phyloP scores from a whole-genome alignment of 2,888 invertebrate species.

The Prosopocoilus inquinatus region DNA sequence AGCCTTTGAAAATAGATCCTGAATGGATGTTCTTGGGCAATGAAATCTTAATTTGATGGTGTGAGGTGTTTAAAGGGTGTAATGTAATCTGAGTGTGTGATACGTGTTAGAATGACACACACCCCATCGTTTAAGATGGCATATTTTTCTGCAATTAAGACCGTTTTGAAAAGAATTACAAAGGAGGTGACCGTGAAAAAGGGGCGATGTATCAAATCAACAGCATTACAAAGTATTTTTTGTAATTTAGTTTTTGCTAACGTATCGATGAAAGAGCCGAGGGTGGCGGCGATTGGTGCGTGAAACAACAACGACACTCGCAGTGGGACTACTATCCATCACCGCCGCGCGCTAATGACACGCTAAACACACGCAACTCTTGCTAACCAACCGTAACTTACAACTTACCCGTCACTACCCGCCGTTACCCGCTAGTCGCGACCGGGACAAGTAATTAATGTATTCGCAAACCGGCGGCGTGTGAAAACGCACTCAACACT shows the following conservation, averaged over 20 bases:
- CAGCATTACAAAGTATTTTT: slow-evolving; percentile 10
- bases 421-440: slow-evolving; percentile 30
- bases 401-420: slow-evolving; percentile 9
- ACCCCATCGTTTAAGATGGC: too few species aligned
- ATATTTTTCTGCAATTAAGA: too few species aligned
- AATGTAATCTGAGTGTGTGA: too few species aligned
- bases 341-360: slow-evolving; percentile 48
- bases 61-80: too few species aligned
- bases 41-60: too few species aligned
- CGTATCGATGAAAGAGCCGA: slow-evolving; percentile 14
- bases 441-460: slow-evolving; percentile 45
- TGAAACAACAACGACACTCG: slow-evolving; percentile 47
- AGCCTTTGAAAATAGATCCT: too few species aligned
- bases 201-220: slow-evolving; percentile 11
- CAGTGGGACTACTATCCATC: slow-evolving; percentile 49
- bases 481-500: slow-evolving; percentile 3
- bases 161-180: too few species aligned
- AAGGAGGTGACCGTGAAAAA: too few species aligned
- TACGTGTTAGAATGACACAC: too few species aligned
- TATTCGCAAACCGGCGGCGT: slow-evolving; percentile 27
- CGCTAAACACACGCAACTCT: slow-evolving; percentile 48
- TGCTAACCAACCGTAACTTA: slow-evolving; percentile 27
- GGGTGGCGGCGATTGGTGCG: slow-evolving; percentile 45
- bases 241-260: slow-evolving; percentile 13
- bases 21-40: too few species aligned